Evolutionary conservation across 2,797 vertebrate genomes (phyloP), one percentile per base, ranked within the genome.

Genomic region (Enteromius mattozi): DNA sequence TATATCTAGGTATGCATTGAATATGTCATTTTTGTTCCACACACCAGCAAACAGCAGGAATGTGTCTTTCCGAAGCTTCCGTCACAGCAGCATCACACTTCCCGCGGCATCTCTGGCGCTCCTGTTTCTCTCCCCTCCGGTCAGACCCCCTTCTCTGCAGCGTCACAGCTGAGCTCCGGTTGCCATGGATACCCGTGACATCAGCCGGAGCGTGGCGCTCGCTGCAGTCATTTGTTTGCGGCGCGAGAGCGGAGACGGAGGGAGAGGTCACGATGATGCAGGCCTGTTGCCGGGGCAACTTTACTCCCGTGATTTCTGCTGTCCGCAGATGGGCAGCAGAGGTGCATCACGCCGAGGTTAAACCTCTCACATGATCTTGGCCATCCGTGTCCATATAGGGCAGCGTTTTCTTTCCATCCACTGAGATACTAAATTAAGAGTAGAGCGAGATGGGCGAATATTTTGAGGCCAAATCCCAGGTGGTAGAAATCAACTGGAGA

Each of bases 241-340:
- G 17, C 30, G 81, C 49, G 81, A 80, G 80, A 77, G 71, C 49
- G 45, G 40, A 70, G 79, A 83, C 47, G 6, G 81, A 87, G 90
- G 85, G 83, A 87, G 85, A 87, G 87, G 89, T 88, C 85, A 65
- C 78, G 90, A 92, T 87, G 87, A 91, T 92, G 92, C 88, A 82
- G 87, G 91, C 85, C 80, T 2, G 24, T 96, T 92, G 84, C 95
- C 93, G 89, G 92, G 93, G 95, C 92, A 94, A 95, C 94, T 70
- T 78, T 81, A 91, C 88, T 86, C 85, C 89, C 88, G 85, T 75
- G 87, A 88, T 91, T 88, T 79, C 72, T 83, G 87, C 87, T 78
- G 66, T 65, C 85, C 86, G 7, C 51, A 84, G 81, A 86, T 42
- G 61, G 85, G 79, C 88, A 84, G 74, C 21, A 77, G 59, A 81